Base-by-base conservation (phyloP, 2,113 vertebrate species). In the Podarcis raffonei region DNA sequence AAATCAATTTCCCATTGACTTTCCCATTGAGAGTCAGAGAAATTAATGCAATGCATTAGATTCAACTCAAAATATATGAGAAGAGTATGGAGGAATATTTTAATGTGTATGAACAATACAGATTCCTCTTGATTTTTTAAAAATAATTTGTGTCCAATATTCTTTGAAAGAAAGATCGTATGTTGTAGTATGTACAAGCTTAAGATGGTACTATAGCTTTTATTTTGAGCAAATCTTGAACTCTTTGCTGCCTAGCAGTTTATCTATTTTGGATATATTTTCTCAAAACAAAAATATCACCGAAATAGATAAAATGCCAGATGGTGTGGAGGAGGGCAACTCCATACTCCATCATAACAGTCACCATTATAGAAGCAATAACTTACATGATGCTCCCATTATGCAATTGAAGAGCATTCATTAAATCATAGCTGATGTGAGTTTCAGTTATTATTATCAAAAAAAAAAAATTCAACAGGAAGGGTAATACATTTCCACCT, bases 21-120 rank as follows among this genome's bases (percentile, higher is more conserved):
- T 89, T 23, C 84, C 84, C 83, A 86, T 71, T 2, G 87, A 83
- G 81, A 77, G 83, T 76, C 42, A 42, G 85, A 62, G 16, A 39
- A 0, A 0, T 3, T 59, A 9, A 35, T 39, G 30, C 20, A 53
- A 37, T 81, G 39, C 15, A 65, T 89, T 12, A 91, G 79, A 39
- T 92, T 89, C 85, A 0, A 6, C 6, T 78, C 69, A 53, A 71
- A 91, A 89, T 30, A 48, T 25, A 3, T 35, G 59, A 53, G 32
- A 32, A 0, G 37, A 42, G 1, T 25, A 78, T 1, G 12, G 48
- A 53, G n/a, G 0, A 77, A 71, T 13, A 37, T 86, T 88, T 85
- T 68, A 12, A 84, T 65, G 37, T 0, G 2, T 35, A 6, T 0
- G 59, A 48, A 68, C 39, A 89, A 6, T n/a, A 13, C 53, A 48